Evolutionary conservation across 2,113 vertebrate species (phyloP).

Genomic region (Ictalurus punctatus): DNA sequence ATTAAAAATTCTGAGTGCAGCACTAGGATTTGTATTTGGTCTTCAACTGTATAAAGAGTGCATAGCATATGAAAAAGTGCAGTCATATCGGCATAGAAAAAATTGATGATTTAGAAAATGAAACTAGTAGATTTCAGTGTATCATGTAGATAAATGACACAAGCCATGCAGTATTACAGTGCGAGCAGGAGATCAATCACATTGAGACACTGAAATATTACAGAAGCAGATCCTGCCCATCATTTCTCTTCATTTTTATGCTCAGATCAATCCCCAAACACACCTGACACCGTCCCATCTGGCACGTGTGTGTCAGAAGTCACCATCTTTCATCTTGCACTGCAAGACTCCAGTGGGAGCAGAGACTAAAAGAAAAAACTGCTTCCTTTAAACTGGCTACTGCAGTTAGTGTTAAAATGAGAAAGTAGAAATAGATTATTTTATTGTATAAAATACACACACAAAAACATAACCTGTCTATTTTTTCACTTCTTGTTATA

Average conservation of each 20-base stretch:
- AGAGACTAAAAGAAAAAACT: conserved; percentile 3
- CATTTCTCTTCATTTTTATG: conserved; percentile 32
- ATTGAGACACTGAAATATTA: conserved; percentile 22
- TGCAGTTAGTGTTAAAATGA: neutral
- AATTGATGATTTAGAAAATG: neutral
- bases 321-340: conserved; percentile 10
- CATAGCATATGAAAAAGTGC: neutral
- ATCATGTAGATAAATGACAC: conserved; percentile 26
- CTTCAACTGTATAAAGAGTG: neutral
- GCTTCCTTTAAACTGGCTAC: neutral
- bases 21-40: neutral
- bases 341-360: neutral
- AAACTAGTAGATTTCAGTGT: conserved; percentile 8
- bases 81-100: neutral
- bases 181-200: conserved; percentile 18
- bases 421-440: neutral
- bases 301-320: conserved; percentile 12
- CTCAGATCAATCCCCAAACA: conserved; percentile 22
- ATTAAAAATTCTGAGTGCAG: neutral
- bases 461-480: neutral
- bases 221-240: conserved; percentile 22
- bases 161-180: conserved; percentile 17
- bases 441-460: neutral
- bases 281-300: conserved; percentile 26
- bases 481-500: neutral